Evolutionary conservation across 2,797 vertebrate genomes (phyloP), one percentile per base, ranked within the genome.

Genomic region (Oophaga sylvatica): DNA sequence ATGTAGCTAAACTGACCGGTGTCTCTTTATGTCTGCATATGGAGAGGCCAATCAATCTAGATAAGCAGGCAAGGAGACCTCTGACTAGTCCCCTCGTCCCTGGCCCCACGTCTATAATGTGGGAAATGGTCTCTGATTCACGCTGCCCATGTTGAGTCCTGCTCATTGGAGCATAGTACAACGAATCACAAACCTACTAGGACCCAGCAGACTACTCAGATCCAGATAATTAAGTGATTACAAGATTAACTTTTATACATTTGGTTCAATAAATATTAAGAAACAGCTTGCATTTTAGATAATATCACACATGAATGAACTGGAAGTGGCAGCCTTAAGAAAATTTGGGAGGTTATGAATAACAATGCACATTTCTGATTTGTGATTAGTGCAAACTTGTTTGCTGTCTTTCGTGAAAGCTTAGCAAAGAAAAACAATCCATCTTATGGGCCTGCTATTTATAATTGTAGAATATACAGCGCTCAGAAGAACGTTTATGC

Each of bases 341-440:
- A 86, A 86, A 56, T 12, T n/a, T 20, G 31, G 48, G 53, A 65
- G 75, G 77, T 71, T 80, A 48, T 80, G 63, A 87, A 86, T 26
- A 86, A 73, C 56, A 87, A 81, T 48, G 26, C 13, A 3, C 29
- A 16, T 62, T 53, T 79, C 12, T 80, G 65, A 70, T 71, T 80
- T 86, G 70, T 80, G 53, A 80, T 86, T 71, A 80, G 22, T 16
- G 48, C 53, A 26, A 56, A 78, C 80, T 57, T 56, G 48, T 56
- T n/a, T 80, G 73, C 81, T 80, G 75, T n/a, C 26, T 35, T 63
- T 62, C 10, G 20, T 62, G 76, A 67, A 88, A 80, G 80, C 82
- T 80, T 68, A 62, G 87, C 81, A 84, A 73, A 87, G 45, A 63
- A 73, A 80, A 88, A 73, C 81, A 71, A 80, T 80, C 57, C 0